phyloP scores from a whole-genome alignment of 1,140 invertebrate genomes.

The Bombus pascuorum region DNA sequence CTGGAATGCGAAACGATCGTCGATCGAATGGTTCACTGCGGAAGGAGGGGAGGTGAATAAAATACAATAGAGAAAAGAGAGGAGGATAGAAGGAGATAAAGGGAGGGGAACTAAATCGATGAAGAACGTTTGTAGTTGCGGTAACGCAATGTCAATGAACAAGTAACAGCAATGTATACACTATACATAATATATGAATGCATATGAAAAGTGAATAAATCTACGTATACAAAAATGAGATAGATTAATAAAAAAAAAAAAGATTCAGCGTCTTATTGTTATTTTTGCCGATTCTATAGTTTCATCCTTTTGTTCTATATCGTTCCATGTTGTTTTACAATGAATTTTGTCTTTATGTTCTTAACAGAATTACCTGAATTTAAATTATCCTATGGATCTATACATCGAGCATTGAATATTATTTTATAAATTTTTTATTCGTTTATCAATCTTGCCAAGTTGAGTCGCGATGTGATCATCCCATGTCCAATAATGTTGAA shows the following conservation, averaged over 20 bases:
- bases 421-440: too few relatives aligned
- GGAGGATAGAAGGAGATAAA: background rate
- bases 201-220: conserved; percentile 69
- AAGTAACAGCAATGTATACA: conserved; percentile 72
- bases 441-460: too few relatives aligned
- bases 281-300: conserved; percentile 13
- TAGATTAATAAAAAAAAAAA: conserved; percentile 74
- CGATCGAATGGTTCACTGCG: conserved; percentile 13
- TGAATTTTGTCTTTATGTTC: too few relatives aligned
- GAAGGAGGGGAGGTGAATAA: background rate
- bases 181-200: conserved; percentile 68
- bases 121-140: conserved; percentile 59
- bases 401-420: too few relatives aligned
- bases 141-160: conserved; percentile 57
- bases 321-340: background rate
- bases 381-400: too few relatives aligned
- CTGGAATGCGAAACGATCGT: conserved; percentile 6
- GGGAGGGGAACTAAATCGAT: conserved; percentile 28
- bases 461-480: too few relatives aligned
- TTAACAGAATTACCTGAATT: too few relatives aligned
- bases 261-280: conserved; percentile 32
- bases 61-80: background rate
- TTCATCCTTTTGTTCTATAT: background rate
- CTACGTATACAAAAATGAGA: conserved; percentile 72
- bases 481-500: too few relatives aligned